Conservation (phyloP, 2,797 vertebrate genomes). For the Sphenopsis melanotis region DNA sequence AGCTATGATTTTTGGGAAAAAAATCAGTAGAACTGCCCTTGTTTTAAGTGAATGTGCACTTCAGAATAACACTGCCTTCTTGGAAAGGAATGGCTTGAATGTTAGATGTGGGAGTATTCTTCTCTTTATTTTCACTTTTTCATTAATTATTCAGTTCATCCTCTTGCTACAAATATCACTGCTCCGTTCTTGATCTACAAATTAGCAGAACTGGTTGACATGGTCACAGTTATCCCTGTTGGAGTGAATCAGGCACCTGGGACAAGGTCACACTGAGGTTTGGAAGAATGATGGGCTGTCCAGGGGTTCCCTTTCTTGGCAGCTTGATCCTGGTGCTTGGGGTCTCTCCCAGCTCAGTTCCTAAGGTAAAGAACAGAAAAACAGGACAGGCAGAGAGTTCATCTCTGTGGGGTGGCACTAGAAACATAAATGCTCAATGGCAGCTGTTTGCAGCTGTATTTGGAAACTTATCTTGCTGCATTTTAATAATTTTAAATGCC, state of each 20-base stretch:
- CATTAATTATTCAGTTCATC: not conserved
- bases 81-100: not conserved
- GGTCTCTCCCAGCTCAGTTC: not conserved
- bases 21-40: not conserved
- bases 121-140: not conserved
- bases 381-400: not conserved
- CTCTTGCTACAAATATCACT: not conserved
- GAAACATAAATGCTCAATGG: accelerated
- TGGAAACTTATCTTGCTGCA: not conserved
- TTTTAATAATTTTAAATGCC: not conserved
- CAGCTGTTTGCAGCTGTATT: not conserved
- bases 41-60: not conserved
- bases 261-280: accelerated
- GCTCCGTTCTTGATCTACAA: not conserved
- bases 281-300: not conserved
- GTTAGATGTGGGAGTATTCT: not conserved
- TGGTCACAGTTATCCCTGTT: accelerated
- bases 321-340: not conserved
- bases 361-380: not conserved
- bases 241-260: not conserved
- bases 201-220: not conserved
- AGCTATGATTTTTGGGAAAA: not conserved
- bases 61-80: not conserved
- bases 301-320: not conserved
- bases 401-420: not conserved